A percentile compares a stretch with the other conserved stretches of the same genome.
These are phyloP conservation scores for Criorhina ranunculi DNA, from an alignment of 2,888 invertebrate species.

Conservation along the genomic window DNA sequence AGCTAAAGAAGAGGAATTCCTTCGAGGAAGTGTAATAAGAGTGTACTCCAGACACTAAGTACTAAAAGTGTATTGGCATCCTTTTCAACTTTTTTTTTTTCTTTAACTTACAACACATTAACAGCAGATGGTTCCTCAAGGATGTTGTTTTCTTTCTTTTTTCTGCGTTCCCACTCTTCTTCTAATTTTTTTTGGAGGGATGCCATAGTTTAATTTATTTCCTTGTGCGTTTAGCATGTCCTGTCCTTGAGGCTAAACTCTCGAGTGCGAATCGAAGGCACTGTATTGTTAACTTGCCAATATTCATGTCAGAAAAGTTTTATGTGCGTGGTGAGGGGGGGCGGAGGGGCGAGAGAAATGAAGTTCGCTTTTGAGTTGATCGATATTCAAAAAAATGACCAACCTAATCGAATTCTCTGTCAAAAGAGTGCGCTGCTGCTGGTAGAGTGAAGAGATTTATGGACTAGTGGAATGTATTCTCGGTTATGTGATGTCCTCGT, in stretches of 20 bases:
- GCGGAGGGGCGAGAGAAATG: neutral
- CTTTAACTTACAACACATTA: constrained; percentile 62
- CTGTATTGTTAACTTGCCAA: constrained; percentile 65
- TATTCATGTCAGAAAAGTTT: constrained; percentile 65
- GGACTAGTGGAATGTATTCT: constrained; percentile 12
- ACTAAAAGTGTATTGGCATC: constrained; percentile 70
- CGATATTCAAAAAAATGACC: constrained; percentile 69
- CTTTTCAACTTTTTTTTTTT: constrained; percentile 34
- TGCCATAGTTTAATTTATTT: constrained; percentile 74
- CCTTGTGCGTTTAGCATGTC: constrained; percentile 65
- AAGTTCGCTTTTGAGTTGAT: constrained; percentile 33
- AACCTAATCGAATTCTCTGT: constrained; percentile 66
- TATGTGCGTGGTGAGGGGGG: neutral
- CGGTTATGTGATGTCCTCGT: constrained; percentile 30
- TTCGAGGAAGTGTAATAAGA: constrained; percentile 63
- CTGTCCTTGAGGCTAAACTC: constrained; percentile 45
- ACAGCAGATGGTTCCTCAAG: constrained; percentile 65
- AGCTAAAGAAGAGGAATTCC: constrained; percentile 40
- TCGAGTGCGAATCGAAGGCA: constrained; percentile 14
- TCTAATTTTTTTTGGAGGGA: constrained; percentile 51
- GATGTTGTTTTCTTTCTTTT: neutral
- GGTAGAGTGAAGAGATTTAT: constrained; percentile 38
- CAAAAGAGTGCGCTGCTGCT: constrained; percentile 30
- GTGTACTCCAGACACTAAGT: constrained; percentile 69
- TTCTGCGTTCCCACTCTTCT: constrained; percentile 18